phyloP scores from a whole-genome alignment of 1,140 invertebrate genomes.

The Psilanteris sp. region DNA sequence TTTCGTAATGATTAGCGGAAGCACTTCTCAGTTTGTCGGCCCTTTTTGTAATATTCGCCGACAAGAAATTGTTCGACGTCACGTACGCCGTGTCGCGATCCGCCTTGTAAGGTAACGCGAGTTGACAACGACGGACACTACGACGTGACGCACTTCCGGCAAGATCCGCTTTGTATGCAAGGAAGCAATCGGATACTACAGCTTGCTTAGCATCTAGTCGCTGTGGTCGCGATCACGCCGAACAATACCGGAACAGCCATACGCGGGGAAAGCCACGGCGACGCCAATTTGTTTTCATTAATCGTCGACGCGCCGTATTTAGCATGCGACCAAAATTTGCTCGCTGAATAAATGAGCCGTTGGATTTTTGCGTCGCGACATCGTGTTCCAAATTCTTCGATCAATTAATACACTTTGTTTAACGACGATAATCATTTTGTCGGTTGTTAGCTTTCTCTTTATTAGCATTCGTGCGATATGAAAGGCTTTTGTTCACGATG shows the following conservation, averaged over 20 bases:
- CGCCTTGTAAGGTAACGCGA: slow-evolving; percentile 59
- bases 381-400: too few relatives aligned
- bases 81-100: slow-evolving; percentile 48
- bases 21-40: background rate
- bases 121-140: slow-evolving; percentile 45
- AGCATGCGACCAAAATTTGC: background rate
- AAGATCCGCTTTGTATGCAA: slow-evolving; percentile 73
- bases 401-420: too few relatives aligned
- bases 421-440: too few relatives aligned
- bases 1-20: too few relatives aligned
- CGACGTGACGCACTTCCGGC: slow-evolving; percentile 77
- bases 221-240: slow-evolving; percentile 41
- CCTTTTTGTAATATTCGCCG: background rate
- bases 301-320: background rate
- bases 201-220: slow-evolving; percentile 78
- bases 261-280: slow-evolving; percentile 19
- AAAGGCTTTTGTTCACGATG: too few relatives aligned
- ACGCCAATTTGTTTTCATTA: slow-evolving; percentile 21
- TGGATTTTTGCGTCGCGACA: too few relatives aligned
- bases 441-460: too few relatives aligned
- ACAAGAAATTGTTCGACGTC: slow-evolving; percentile 30
- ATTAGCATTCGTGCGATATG: too few relatives aligned
- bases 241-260: slow-evolving; percentile 51
- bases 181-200: slow-evolving; percentile 77
- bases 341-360: background rate